Percentiles rank a stretch among this genome's conserved stretches.
Conservation (phyloP, 2,113 vertebrate species). For the Periophthalmodon schlosseri region DNA sequence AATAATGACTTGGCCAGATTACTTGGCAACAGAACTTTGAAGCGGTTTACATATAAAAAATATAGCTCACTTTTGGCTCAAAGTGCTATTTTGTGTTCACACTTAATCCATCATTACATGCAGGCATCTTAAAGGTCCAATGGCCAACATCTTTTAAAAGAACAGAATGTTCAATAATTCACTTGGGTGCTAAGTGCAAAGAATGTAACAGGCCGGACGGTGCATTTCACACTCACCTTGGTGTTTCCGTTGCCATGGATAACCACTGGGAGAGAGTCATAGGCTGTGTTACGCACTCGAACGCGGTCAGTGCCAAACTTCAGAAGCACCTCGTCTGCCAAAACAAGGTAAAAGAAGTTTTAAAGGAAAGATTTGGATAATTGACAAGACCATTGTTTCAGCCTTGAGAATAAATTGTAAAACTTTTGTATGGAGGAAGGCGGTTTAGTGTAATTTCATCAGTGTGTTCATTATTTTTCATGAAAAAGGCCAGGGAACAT, state of each 20-base stretch:
- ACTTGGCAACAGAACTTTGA: slow-evolving; percentile 20
- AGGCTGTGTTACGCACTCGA: slow-evolving; percentile 87
- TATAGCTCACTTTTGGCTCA: neutral
- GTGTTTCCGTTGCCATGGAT: slow-evolving; percentile 95
- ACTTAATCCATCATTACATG: neutral
- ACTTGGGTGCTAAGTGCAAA: neutral
- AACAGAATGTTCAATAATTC: slow-evolving; percentile 18
- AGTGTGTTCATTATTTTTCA: neutral
- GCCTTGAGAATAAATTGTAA: neutral
- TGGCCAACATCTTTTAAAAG: slow-evolving; percentile 14
- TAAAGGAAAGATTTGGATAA: slow-evolving; percentile 38
- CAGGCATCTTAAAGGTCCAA: neutral
- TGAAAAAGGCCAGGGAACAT: neutral
- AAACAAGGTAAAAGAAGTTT: slow-evolving; percentile 33
- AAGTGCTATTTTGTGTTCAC: neutral
- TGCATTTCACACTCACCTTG: slow-evolving; percentile 82
- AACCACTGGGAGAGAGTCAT: slow-evolving; percentile 87
- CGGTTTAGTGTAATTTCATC: neutral
- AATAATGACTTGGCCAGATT: slow-evolving; percentile 39
- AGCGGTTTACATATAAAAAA: slow-evolving; percentile 4
- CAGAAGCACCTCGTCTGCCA: slow-evolving; percentile 92
- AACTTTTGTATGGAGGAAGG: neutral
- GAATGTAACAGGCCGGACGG: neutral
- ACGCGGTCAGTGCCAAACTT: slow-evolving; percentile 91
- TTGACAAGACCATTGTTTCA: neutral